Evolutionary conservation across 2,888 invertebrate species (phyloP).

Genomic region (Chymomyza procnemis): DNA sequence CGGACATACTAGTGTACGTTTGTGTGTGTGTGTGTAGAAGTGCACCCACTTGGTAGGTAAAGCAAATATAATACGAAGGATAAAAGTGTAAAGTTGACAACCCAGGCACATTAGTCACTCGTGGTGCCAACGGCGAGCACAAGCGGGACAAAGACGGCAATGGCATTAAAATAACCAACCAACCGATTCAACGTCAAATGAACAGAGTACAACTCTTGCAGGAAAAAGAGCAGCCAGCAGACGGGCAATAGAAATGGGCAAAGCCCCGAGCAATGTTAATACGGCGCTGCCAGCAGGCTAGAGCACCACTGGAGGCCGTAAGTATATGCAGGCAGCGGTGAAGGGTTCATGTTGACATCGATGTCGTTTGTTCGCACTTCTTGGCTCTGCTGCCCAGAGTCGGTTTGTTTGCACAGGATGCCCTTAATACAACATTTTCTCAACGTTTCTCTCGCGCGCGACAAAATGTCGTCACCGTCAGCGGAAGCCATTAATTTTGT

Average conservation of each 20-base stretch:
- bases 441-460: conserved; percentile 44
- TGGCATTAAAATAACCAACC: conserved; percentile 67
- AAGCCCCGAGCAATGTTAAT: conserved; percentile 71
- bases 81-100: conserved; percentile 74
- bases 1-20: not conserved
- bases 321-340: conserved; percentile 49
- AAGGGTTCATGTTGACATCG: conserved; percentile 43
- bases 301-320: conserved; percentile 13
- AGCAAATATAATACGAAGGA: conserved; percentile 70
- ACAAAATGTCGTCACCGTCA: conserved; percentile 58
- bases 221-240: conserved; percentile 24
- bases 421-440: conserved; percentile 46
- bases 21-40: conserved; percentile 2
- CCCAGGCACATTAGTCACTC: conserved; percentile 72
- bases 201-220: conserved; percentile 57
- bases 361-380: conserved; percentile 27
- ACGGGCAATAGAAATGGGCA: conserved; percentile 47
- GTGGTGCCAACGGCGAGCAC: conserved; percentile 58
- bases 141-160: conserved; percentile 9
- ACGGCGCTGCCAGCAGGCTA: conserved; percentile 19
- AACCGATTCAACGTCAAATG: conserved; percentile 70
- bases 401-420: conserved; percentile 20
- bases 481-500: conserved; percentile 74
- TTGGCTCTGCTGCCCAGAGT: conserved; percentile 7
- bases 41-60: conserved; percentile 46